phyloP scores from a whole-genome alignment of 2,113 vertebrate species.

The Carassius carassius region DNA sequence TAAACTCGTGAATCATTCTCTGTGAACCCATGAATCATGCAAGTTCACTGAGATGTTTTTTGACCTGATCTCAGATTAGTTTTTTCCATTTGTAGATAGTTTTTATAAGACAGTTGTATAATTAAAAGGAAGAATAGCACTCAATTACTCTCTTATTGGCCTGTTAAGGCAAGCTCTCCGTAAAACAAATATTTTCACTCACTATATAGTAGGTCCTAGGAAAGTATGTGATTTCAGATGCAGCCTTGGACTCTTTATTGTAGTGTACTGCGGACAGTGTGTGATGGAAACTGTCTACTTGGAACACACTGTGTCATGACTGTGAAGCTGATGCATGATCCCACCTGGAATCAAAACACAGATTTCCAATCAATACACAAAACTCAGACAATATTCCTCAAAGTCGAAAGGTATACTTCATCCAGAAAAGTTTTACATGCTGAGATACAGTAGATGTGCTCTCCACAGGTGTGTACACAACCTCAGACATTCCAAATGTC shows the following conservation, averaged over 20 bases:
- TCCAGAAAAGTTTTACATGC: neutral
- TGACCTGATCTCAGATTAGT: no score
- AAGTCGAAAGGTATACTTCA: neutral
- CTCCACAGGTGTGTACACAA: neutral
- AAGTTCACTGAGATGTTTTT: no score
- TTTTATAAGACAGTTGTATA: no score
- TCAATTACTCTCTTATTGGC: no score
- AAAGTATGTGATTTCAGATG: neutral
- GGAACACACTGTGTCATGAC: conserved; percentile 79
- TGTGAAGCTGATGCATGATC: conserved; percentile 77
- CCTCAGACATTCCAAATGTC: neutral
- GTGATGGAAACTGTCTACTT: conserved; percentile 57
- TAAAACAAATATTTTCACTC: no score
- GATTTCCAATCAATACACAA: neutral
- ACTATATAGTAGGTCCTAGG: no score
- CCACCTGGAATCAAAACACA: conserved; percentile 64
- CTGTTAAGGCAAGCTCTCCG: no score
- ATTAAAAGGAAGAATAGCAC: no score
- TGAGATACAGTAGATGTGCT: neutral
- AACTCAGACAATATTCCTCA: neutral
- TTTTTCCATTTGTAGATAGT: no score
- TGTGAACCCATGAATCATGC: no score
- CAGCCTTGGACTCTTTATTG: neutral
- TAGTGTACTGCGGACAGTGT: neutral
- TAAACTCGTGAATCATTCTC: no score